A percentile compares a stretch with the other conserved stretches of the same genome.
These are phyloP conservation scores for Acronicta psi DNA, from an alignment of 2,888 invertebrate genomes.

Conservation along the genomic window DNA sequence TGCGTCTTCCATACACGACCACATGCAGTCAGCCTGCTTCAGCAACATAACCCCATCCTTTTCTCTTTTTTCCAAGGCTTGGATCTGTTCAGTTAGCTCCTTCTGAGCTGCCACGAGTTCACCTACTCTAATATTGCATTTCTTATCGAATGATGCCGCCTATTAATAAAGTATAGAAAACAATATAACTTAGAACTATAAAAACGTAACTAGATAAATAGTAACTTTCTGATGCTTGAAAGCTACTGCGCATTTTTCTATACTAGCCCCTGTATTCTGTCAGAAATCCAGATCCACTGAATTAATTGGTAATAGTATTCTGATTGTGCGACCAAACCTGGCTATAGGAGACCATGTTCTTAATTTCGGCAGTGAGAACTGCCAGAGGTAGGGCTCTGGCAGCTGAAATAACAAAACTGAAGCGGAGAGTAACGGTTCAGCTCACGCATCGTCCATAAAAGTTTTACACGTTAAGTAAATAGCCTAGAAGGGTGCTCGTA, in stretches of 20 bases:
- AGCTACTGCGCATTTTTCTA: too few species aligned
- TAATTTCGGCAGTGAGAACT: too few species aligned
- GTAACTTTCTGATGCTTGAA: too few species aligned
- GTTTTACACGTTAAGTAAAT: constrained; percentile 19
- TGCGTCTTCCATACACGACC: constrained; percentile 85
- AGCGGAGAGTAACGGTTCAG: constrained; percentile 2
- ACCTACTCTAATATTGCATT: constrained; percentile 78
- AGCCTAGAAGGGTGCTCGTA: constrained; percentile 23
- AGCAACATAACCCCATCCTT: constrained; percentile 86
- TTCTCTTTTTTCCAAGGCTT: constrained; percentile 89
- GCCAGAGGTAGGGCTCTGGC: too few species aligned
- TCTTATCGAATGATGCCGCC: constrained; percentile 76
- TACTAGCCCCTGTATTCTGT: too few species aligned
- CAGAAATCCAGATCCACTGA: too few species aligned
- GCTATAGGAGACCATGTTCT: too few species aligned
- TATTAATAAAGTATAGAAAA: constrained; percentile 40
- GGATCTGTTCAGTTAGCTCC: constrained; percentile 85
- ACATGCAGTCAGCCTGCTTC: constrained; percentile 89
- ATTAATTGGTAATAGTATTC: too few species aligned
- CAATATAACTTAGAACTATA: too few species aligned
- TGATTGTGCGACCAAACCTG: too few species aligned
- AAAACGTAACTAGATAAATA: too few species aligned
- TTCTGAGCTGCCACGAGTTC: constrained; percentile 87
- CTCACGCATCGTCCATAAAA: constrained; percentile 34
- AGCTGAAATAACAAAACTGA: not conserved